Evolutionary conservation across 2,797 vertebrate genomes (phyloP).

Genomic region (Gambusia yucatana): DNA sequence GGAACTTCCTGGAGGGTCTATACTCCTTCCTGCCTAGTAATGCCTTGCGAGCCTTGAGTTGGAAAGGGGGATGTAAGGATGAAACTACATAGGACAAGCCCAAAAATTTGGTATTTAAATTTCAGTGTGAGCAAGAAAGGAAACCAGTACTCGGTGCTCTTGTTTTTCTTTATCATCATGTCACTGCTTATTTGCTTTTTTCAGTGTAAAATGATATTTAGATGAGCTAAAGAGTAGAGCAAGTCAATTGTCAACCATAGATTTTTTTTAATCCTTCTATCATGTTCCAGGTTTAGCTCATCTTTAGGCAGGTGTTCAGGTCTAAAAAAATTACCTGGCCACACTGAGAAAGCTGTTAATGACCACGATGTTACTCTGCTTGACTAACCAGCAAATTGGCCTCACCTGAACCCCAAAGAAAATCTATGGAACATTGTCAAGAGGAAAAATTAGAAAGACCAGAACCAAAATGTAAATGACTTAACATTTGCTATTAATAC

Average conservation of each 20-base stretch:
- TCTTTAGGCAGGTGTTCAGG: conserved; percentile 3
- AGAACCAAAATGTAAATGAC: not conserved
- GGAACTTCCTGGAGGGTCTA: not conserved
- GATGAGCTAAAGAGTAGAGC: not conserved
- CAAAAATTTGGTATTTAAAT: not conserved
- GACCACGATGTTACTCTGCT: not conserved
- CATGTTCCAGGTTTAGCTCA: conserved; percentile 3
- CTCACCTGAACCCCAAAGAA: not conserved
- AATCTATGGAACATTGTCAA: not conserved
- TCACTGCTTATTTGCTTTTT: not conserved
- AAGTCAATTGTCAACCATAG: conserved; percentile 14
- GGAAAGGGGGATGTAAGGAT: not conserved
- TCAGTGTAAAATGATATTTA: not conserved
- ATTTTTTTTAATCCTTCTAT: conserved; percentile 4
- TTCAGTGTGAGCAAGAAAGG: not conserved
- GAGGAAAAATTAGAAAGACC: not conserved
- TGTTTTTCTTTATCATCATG: not conserved
- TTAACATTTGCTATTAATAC: not conserved
- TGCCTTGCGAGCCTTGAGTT: not conserved
- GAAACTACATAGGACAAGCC: not conserved
- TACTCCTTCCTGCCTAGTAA: not conserved
- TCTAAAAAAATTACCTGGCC: not conserved
- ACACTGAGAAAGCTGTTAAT: not conserved
- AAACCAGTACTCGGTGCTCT: not conserved
- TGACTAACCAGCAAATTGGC: not conserved